phyloP scores from a whole-genome alignment of 2,888 invertebrate species.

The Napeogenes inachia region DNA sequence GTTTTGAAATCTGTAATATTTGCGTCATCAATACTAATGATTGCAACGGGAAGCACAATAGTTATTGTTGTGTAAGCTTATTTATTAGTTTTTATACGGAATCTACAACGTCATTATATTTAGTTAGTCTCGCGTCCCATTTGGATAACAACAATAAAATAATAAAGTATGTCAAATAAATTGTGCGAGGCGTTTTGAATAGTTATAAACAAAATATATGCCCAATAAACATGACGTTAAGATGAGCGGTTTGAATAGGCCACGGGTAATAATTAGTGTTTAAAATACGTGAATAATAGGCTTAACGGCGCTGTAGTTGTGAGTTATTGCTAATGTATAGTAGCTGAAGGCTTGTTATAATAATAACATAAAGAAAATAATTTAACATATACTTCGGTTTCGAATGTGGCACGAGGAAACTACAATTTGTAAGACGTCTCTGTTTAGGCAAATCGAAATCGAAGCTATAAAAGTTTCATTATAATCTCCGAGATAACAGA shows the following conservation, averaged over 20 bases:
- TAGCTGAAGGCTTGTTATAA: slow-evolving; percentile 2
- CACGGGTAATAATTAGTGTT: slow-evolving; percentile 32
- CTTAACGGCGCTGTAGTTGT: slow-evolving; percentile 2
- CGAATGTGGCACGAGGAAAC: slow-evolving; percentile 3
- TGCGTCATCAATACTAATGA: slow-evolving; percentile 77
- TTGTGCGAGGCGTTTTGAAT: slow-evolving; percentile 30
- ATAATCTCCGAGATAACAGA: slow-evolving; percentile 69
- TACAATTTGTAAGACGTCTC: slow-evolving; percentile 16
- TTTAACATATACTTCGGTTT: slow-evolving; percentile 1
- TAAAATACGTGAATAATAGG: slow-evolving; percentile 24
- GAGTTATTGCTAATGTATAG: slow-evolving; percentile 2
- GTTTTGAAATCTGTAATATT: slow-evolving; percentile 63
- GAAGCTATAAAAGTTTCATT: slow-evolving; percentile 71
- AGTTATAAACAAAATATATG: slow-evolving; percentile 37
- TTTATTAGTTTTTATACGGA: slow-evolving; percentile 48
- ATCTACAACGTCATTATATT: slow-evolving; percentile 72
- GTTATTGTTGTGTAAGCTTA: slow-evolving; percentile 66
- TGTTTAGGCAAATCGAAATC: slow-evolving; percentile 51
- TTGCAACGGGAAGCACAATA: slow-evolving; percentile 70
- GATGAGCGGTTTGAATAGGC: slow-evolving; percentile 29
- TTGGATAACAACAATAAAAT: slow-evolving; percentile 59
- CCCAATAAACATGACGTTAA: slow-evolving; percentile 37
- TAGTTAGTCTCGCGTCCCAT: slow-evolving; percentile 62
- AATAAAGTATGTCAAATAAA: slow-evolving; percentile 47
- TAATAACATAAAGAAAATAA: slow-evolving; percentile 2